Conservation (phyloP, 2,888 invertebrate species). For the Melieria omissa region DNA sequence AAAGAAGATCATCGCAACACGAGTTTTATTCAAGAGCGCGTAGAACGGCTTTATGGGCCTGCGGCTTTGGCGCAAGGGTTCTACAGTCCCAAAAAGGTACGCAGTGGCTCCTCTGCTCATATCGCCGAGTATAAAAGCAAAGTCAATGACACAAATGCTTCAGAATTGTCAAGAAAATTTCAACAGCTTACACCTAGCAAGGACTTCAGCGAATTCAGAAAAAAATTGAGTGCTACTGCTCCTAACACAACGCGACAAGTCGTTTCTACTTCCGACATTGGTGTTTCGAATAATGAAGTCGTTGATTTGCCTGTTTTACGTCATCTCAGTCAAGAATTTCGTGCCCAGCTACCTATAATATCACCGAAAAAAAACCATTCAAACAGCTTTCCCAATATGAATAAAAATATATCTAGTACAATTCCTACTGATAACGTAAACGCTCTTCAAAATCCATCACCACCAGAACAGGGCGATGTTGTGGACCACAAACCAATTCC, state of each 20-base stretch:
- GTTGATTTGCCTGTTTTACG: slow-evolving; percentile 79
- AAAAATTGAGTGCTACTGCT: slow-evolving; percentile 50
- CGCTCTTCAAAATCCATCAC: neutral
- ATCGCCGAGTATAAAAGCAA: slow-evolving; percentile 16
- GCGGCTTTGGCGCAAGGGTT: slow-evolving; percentile 88
- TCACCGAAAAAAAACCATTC: slow-evolving; percentile 69
- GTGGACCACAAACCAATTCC: slow-evolving; percentile 51
- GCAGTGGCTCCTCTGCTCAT: slow-evolving; percentile 36
- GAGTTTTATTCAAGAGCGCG: slow-evolving; percentile 88
- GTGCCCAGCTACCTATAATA: slow-evolving; percentile 78
- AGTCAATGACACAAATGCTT: slow-evolving; percentile 43
- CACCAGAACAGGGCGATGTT: slow-evolving; percentile 43
- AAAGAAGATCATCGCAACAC: slow-evolving; percentile 65
- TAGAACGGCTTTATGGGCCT: slow-evolving; percentile 88
- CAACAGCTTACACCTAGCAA: slow-evolving; percentile 61
- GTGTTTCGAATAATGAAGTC: slow-evolving; percentile 43
- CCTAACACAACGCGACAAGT: slow-evolving; percentile 34
- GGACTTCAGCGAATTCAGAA: slow-evolving; percentile 58
- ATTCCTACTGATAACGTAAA: slow-evolving; percentile 10
- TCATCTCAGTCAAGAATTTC: slow-evolving; percentile 85
- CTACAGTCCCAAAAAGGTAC: slow-evolving; percentile 71
- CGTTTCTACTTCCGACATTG: slow-evolving; percentile 32
- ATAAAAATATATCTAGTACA: slow-evolving; percentile 21
- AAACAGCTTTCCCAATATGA: slow-evolving; percentile 36
- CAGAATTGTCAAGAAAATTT: slow-evolving; percentile 66